phyloP scores from a whole-genome alignment of 2,888 invertebrate species.

The Drosophila yooni region DNA sequence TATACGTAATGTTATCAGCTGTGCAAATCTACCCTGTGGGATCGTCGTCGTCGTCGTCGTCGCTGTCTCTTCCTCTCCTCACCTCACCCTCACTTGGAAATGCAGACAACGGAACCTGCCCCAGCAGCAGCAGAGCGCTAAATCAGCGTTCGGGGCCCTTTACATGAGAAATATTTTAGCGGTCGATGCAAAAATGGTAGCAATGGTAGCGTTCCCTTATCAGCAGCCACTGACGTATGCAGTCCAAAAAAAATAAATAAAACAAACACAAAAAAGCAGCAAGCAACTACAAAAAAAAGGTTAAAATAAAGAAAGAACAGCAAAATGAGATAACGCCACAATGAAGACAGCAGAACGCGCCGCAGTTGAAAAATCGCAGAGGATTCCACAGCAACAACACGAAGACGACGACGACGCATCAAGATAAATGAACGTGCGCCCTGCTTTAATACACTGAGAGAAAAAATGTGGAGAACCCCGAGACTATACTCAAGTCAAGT shows the following conservation, averaged over 20 bases:
- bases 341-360: slow-evolving; percentile 81
- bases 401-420: slow-evolving; percentile 50
- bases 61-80: neutral
- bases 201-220: slow-evolving; percentile 72
- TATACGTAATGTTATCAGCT: slow-evolving; percentile 78
- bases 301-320: slow-evolving; percentile 44
- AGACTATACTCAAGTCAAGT: neutral
- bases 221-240: slow-evolving; percentile 75
- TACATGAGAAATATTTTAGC: slow-evolving; percentile 80
- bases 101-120: slow-evolving; percentile 41
- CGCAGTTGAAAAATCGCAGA: slow-evolving; percentile 75
- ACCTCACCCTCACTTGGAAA: neutral
- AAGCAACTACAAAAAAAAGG: slow-evolving; percentile 14
- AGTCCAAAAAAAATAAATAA: slow-evolving; percentile 34
- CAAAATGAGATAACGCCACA: slow-evolving; percentile 73
- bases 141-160: slow-evolving; percentile 69
- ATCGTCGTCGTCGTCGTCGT: slow-evolving; percentile 13
- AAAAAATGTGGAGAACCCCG: neutral
- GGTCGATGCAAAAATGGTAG: slow-evolving; percentile 79
- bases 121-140: slow-evolving; percentile 26
- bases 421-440: slow-evolving; percentile 73
- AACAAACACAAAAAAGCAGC: slow-evolving; percentile 1
- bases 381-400: slow-evolving; percentile 37
- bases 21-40: slow-evolving; percentile 73
- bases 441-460: slow-evolving; percentile 31